These are phyloP conservation scores for Eurosta solidaginis DNA, from an alignment of 1,140 invertebrate genomes.

Conservation along the genomic window DNA sequence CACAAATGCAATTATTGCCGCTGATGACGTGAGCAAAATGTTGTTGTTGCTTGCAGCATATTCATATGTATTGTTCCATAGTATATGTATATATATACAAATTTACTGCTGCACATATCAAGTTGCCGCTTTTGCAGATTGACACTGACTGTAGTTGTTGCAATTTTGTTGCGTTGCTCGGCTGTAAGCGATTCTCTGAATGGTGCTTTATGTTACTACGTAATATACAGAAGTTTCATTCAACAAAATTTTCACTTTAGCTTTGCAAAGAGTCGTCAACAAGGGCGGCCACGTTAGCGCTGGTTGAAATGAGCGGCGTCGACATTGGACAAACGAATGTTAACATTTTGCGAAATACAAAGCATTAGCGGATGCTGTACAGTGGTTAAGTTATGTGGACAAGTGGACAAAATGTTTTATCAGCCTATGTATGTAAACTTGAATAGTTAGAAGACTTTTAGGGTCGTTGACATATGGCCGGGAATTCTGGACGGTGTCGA, in stretches of 20 bases:
- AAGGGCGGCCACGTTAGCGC: not conserved
- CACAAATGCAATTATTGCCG: not conserved
- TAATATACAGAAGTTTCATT: not conserved
- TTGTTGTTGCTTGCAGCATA: not conserved
- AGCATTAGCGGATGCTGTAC: not conserved
- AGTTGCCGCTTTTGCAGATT: conserved; percentile 22
- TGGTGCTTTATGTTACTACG: not conserved
- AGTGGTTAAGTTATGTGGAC: too few species aligned
- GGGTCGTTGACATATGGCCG: too few species aligned
- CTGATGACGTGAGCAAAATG: not conserved
- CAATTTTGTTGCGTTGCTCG: not conserved
- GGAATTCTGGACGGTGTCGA: too few species aligned
- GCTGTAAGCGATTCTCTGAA: not conserved
- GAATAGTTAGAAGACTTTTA: too few species aligned
- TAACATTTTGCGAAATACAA: conserved; percentile 19
- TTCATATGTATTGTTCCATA: not conserved
- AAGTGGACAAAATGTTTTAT: too few species aligned
- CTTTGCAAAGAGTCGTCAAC: not conserved
- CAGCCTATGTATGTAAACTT: too few species aligned
- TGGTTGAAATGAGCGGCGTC: too few species aligned
- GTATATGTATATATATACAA: too few species aligned
- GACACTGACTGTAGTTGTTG: not conserved
- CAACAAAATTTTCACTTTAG: not conserved
- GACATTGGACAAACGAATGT: not conserved
- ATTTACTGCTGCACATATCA: not conserved